phyloP scores from a whole-genome alignment of 2,888 invertebrate species.

The Drosophila nr. perissopoda region DNA sequence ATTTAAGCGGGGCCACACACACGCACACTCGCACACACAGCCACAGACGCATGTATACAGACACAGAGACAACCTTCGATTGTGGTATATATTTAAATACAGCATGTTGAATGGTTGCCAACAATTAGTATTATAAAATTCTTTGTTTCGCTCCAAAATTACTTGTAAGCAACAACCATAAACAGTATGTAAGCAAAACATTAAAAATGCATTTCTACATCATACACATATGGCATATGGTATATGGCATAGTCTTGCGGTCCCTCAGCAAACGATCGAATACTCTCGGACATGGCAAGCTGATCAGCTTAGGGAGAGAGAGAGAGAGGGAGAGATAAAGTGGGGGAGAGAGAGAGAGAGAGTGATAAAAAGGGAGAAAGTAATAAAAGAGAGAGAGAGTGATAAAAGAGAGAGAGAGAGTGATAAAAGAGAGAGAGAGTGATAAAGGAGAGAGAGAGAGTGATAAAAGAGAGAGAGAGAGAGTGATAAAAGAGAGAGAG shows the following conservation, averaged over 20 bases:
- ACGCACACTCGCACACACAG: constrained; percentile 11
- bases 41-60: neutral
- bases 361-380: too few relatives aligned
- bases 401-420: too few relatives aligned
- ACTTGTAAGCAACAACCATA: neutral
- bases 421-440: too few relatives aligned
- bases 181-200: neutral
- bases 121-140: constrained; percentile 6
- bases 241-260: neutral
- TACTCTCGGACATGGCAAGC: neutral
- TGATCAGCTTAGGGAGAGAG: neutral
- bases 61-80: neutral
- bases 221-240: neutral
- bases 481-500: too few relatives aligned
- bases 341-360: too few relatives aligned
- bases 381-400: too few relatives aligned
- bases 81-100: constrained; percentile 1
- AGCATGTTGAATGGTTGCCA: constrained; percentile 29
- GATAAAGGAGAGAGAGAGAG: too few relatives aligned
- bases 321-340: too few relatives aligned
- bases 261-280: neutral
- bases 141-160: neutral
- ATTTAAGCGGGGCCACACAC: constrained; percentile 6
- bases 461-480: too few relatives aligned
- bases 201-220: neutral